Base-by-base conservation (phyloP, 2,888 invertebrate genomes). In the Calameuta idolon region DNA sequence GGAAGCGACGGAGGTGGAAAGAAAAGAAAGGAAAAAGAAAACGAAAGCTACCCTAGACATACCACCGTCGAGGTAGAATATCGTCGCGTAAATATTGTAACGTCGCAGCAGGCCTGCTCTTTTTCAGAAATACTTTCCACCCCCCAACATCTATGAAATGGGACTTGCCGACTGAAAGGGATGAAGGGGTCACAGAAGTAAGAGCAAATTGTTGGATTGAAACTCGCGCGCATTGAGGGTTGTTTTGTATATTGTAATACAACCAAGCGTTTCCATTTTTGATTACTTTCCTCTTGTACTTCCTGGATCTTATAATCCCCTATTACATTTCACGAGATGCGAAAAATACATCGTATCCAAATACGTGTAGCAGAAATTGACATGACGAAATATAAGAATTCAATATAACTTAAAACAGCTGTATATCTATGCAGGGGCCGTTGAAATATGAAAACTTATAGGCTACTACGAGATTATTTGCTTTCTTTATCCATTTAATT, bases 51-150 rank as follows among this genome's bases (percentile, higher is more conserved):
- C 55, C 55, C 55, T 9, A 55, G 23, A 55, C 55, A 55, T 23
- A 23, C 23, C 55, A 55, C 23, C 71, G 33, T 1, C 71, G 33
- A 73, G 79, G 79, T 79, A 82, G 81, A 85, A 84, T 82, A 84
- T 83, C 82, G 79, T 76, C 78, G 79, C 79, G 81, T 80, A 81
- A 82, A 80, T 80, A 85, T 81, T 81, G 80, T 81, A 77, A n/a
- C 34, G 74, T 9, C 55, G 69, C 37, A n/a, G 69, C 33, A 40
- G 40, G 35, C 31, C 55, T 74, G 55, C 34, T 69, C 69, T 77
- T 68, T 75, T 69, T 74, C 34, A n/a, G 75, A 68, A 34, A 74
- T 55, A 23, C 23, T 55, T 55, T 55, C 23, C 23, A 55, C 55
- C 23, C 23, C 55, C 1, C 23, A 23, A 23, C 23, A 23, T 23